These are phyloP conservation scores for Apteryx owenii DNA, from an alignment of 2,113 vertebrate species.

Conservation along the genomic window DNA sequence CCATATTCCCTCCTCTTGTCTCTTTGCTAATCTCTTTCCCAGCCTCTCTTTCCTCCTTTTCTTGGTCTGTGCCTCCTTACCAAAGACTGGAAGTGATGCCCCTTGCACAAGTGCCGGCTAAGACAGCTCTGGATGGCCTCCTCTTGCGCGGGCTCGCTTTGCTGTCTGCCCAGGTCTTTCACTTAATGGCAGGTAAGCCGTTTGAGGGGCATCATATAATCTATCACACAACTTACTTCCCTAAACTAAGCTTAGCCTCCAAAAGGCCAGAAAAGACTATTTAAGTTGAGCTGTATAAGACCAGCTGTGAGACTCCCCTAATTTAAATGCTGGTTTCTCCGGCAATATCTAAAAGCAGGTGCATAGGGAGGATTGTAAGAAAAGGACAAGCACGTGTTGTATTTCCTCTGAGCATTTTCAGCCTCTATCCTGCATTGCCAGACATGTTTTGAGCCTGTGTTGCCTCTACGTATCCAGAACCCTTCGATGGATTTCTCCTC, in stretches of 20 bases:
- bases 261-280: neutral
- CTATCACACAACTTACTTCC: neutral
- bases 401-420: neutral
- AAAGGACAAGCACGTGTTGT: rapidly evolving
- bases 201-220: neutral
- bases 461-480: neutral
- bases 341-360: neutral
- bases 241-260: neutral
- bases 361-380: neutral
- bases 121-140: neutral
- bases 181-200: neutral
- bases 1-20: neutral
- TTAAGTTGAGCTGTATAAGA: neutral
- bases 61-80: neutral
- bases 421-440: neutral
- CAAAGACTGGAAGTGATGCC: neutral
- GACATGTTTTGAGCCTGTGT: neutral
- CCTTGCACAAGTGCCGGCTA: neutral
- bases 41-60: neutral
- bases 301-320: neutral
- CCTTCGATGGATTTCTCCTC: neutral
- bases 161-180: neutral
- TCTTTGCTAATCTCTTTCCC: neutral
- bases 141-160: neutral
- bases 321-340: neutral